A percentile compares a stretch with the other conserved stretches of the same genome.
Conservation (phyloP, 2,888 invertebrate species). For the Thecophora atra region DNA sequence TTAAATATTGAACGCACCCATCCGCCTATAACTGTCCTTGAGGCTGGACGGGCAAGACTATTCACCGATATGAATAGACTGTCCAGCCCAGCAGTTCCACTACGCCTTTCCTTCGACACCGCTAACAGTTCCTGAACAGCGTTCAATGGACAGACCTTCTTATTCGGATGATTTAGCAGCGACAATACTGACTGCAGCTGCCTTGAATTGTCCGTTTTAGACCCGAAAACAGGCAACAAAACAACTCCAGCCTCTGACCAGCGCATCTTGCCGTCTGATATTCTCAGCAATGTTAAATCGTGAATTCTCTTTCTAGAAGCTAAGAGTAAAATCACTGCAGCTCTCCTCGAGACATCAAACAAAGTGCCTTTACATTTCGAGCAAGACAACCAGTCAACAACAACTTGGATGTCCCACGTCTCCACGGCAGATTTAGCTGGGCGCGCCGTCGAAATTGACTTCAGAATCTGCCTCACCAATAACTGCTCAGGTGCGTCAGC, state of each 20-base stretch:
- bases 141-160: conserved; percentile 28
- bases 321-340: conserved; percentile 25
- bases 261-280: conserved; percentile 25
- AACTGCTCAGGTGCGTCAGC: conserved; percentile 22
- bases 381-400: conserved; percentile 33
- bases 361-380: conserved; percentile 5
- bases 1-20: too few species aligned
- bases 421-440: conserved; percentile 26
- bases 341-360: conserved; percentile 27
- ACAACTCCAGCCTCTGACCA: conserved; percentile 15
- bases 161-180: conserved; percentile 27
- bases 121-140: conserved; percentile 9
- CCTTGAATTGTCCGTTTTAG: conserved; percentile 24
- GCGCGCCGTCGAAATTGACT: conserved; percentile 22
- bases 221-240: conserved; percentile 32
- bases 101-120: conserved; percentile 21
- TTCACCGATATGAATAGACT: conserved; percentile 22
- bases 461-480: conserved; percentile 32
- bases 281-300: conserved; percentile 28
- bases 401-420: conserved; percentile 35
- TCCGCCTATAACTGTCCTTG: conserved; percentile 30
- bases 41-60: conserved; percentile 14
- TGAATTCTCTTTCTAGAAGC: conserved; percentile 32
- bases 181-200: conserved; percentile 28
- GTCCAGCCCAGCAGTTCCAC: not conserved